Evolutionary conservation across 2,113 vertebrate species (phyloP).

Genomic region (Scatophagus argus): DNA sequence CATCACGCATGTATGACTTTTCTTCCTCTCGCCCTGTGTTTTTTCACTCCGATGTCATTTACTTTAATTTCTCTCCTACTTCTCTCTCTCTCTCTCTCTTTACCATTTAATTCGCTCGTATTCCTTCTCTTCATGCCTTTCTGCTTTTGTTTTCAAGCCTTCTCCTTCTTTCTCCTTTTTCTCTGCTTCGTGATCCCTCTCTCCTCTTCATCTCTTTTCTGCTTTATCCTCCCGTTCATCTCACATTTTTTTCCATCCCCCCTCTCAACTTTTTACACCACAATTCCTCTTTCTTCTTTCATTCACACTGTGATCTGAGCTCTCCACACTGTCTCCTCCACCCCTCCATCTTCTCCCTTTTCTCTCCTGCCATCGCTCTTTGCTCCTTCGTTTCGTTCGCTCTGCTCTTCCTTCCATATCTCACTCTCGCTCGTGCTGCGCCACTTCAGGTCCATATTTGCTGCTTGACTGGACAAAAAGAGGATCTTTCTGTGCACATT

Average conservation of each 20-base stretch:
- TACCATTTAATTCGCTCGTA: slow-evolving; percentile 3
- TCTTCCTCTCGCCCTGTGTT: neutral
- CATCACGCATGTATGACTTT: slow-evolving; percentile 59
- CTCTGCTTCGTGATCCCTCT: neutral
- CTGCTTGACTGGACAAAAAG: slow-evolving; percentile 56
- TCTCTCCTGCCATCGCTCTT: neutral
- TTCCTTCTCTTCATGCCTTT: neutral
- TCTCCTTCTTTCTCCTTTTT: neutral
- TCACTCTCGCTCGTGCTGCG: slow-evolving; percentile 4
- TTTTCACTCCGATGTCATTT: slow-evolving; percentile 4
- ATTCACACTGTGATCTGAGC: too few relatives aligned
- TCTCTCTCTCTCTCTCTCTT: slow-evolving; percentile 3
- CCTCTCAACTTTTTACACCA: neutral
- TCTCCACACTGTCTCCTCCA: too few relatives aligned
- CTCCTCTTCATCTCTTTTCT: neutral
- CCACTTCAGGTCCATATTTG: slow-evolving; percentile 61
- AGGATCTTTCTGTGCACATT: slow-evolving; percentile 53
- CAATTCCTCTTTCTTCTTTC: neutral
- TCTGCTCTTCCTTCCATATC: neutral
- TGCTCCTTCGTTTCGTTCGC: too few relatives aligned
- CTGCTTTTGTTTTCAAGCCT: neutral
- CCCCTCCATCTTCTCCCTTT: neutral
- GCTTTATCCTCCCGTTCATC: neutral
- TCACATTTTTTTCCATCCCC: neutral
- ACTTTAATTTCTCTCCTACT: slow-evolving; percentile 20